A percentile compares a stretch with the other conserved stretches of the same genome.
These are phyloP conservation scores for Bettongia penicillata DNA, from an alignment of 2,113 vertebrate species.

Conservation along the genomic window DNA sequence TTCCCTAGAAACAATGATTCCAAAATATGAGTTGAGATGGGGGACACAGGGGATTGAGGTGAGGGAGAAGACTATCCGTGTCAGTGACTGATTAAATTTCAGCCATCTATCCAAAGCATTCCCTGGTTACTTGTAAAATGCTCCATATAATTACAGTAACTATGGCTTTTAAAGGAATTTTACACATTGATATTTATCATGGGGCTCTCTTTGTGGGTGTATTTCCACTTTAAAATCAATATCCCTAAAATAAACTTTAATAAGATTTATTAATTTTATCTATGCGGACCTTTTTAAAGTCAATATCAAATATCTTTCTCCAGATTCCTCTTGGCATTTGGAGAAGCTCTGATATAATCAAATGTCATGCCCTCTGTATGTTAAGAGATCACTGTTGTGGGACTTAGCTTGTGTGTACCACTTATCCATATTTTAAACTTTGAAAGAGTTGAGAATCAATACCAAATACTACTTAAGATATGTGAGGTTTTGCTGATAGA, in stretches of 20 bases:
- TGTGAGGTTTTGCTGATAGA: slow-evolving; percentile 47
- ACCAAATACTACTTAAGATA: slow-evolving; percentile 70
- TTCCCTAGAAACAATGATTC: slow-evolving; percentile 78
- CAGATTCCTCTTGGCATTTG: slow-evolving; percentile 81
- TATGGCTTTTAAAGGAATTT: slow-evolving; percentile 85
- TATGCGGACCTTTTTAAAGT: slow-evolving; percentile 81
- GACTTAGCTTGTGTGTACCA: slow-evolving; percentile 74
- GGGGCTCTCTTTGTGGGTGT: slow-evolving; percentile 81
- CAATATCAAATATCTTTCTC: slow-evolving; percentile 77
- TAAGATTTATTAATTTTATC: slow-evolving; percentile 82
- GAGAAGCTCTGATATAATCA: slow-evolving; percentile 83
- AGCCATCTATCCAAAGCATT: slow-evolving; percentile 86
- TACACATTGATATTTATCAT: slow-evolving; percentile 85
- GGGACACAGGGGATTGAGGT: neutral
- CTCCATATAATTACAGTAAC: slow-evolving; percentile 87
- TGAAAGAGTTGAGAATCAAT: slow-evolving; percentile 74
- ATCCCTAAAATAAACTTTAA: slow-evolving; percentile 83
- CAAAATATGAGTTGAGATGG: slow-evolving; percentile 81
- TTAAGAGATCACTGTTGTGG: slow-evolving; percentile 76
- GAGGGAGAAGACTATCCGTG: slow-evolving; percentile 78
- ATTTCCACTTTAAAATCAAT: slow-evolving; percentile 85
- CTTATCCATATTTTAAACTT: slow-evolving; percentile 79
- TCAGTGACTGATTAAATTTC: slow-evolving; percentile 87
- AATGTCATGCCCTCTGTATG: slow-evolving; percentile 79
- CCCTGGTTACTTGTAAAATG: slow-evolving; percentile 87